phyloP scores from a whole-genome alignment of 2,113 vertebrate species.

The Aphelocoma coerulescens region DNA sequence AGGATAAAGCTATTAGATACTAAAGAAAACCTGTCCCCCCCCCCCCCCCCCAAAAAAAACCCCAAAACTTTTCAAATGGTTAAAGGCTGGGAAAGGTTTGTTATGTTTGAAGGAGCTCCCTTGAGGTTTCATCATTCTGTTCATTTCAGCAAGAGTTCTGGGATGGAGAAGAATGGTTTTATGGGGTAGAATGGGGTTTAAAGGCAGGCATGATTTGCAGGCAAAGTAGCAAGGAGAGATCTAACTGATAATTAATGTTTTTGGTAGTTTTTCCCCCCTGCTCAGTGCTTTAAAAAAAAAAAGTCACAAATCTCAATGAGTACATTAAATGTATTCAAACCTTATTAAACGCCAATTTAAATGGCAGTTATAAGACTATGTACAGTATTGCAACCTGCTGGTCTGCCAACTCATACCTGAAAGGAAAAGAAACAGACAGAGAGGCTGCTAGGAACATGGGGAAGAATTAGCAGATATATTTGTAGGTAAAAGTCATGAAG shows the following conservation, averaged over 20 bases:
- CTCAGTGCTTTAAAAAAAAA: neutral
- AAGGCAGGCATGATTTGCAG: neutral
- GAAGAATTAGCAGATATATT: neutral
- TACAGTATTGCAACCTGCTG: neutral
- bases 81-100: neutral
- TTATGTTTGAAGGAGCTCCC: neutral
- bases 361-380: neutral
- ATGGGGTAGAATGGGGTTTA: neutral
- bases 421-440: neutral
- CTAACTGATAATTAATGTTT: neutral
- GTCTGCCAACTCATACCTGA: neutral
- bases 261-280: accelerated
- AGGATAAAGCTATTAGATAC: neutral
- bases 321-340: neutral
- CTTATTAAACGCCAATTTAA: neutral
- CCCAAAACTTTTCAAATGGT: neutral
- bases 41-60: accelerated
- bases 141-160: neutral
- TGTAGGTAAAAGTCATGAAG: neutral
- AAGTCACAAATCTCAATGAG: neutral
- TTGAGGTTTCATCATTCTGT: neutral
- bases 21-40: neutral
- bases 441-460: neutral
- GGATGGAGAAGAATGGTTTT: neutral
- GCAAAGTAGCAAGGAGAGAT: neutral